A percentile compares a stretch with the other conserved stretches of the same genome.
Evolutionary conservation across 2,113 vertebrate genomes (phyloP).

Genomic region (Carettochelys insculpta): DNA sequence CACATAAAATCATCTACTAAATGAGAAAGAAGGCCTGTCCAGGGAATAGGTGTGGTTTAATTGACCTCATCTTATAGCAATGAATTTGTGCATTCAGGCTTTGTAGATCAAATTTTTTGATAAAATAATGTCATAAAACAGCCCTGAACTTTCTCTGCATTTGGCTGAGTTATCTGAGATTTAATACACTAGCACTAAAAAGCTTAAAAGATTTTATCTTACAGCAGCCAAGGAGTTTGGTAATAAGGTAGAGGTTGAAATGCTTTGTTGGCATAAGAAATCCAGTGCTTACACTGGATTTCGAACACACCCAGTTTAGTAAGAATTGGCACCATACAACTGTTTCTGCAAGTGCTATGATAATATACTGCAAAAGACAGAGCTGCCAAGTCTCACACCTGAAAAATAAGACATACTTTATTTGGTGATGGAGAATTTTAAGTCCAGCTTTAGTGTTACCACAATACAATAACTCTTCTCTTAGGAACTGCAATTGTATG

Average conservation of each 20-base stretch:
- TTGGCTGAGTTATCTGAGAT: slow-evolving; percentile 60
- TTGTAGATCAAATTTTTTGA: slow-evolving; percentile 51
- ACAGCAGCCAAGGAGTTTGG: slow-evolving; percentile 62
- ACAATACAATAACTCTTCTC: slow-evolving; percentile 39
- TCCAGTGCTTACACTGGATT: slow-evolving; percentile 58
- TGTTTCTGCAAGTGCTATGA: slow-evolving; percentile 66
- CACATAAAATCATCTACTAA: not conserved
- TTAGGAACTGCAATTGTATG: slow-evolving; percentile 4
- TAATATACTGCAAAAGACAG: slow-evolving; percentile 63
- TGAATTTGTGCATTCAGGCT: slow-evolving; percentile 21
- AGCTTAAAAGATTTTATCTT: slow-evolving; percentile 58
- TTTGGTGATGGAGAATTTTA: slow-evolving; percentile 61
- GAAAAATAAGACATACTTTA: slow-evolving; percentile 67
- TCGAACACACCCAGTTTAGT: slow-evolving; percentile 66
- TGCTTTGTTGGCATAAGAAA: slow-evolving; percentile 71
- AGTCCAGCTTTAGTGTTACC: slow-evolving; percentile 60
- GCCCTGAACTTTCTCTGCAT: slow-evolving; percentile 47
- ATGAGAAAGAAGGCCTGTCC: slow-evolving; percentile 26
- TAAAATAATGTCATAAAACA: slow-evolving; percentile 48
- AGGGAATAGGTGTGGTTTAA: slow-evolving; percentile 54
- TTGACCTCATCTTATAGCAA: slow-evolving; percentile 57
- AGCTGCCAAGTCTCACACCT: slow-evolving; percentile 78
- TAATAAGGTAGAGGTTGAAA: slow-evolving; percentile 79
- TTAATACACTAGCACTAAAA: slow-evolving; percentile 58
- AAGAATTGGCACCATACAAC: slow-evolving; percentile 65